Base-by-base conservation (phyloP, 2,797 vertebrate genomes). In the Intellagama lesueurii region DNA sequence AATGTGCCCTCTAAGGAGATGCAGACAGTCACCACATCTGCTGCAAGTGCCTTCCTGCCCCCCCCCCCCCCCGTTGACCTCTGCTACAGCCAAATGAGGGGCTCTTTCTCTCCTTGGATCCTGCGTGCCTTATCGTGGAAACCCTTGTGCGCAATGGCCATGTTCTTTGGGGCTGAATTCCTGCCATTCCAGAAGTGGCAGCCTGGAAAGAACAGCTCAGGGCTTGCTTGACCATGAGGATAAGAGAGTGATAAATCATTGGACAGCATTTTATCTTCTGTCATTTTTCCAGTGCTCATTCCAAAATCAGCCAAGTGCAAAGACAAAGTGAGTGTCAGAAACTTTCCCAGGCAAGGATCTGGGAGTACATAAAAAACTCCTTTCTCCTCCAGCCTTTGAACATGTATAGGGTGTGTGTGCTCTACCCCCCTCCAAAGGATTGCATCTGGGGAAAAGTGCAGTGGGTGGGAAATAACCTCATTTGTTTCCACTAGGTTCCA, bases 161-260 rank as follows among this genome's bases (percentile, higher is more conserved):
- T 44, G n/a, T 72, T 81, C 81, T 77, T 76, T 9, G 4, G 44
- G 88, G 28, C 87, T n/a, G 28, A 70, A 60, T 89, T 92, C 68
- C 89, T 85, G 35, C 8, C 52, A 35, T 77, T 89, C 76, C 87
- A 35, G 75, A 78, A 89, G 83, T 90, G 60, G 91, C 88, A 84
- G 87, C 7, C 88, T 87, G 47, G 40, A 56, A 88, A 87, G 64
- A 90, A n/a, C 69, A n/a, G 66, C 72, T 82, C 47, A 52, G 85
- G 4, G 7, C n/a, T 91, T 68, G 79, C 4, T 49, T 92, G 91
- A 89, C 78, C 69, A 3, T 9, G n/a, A 84, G 88, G 88, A 91
- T 90, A 76, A 90, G 70, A 68, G 52, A 87, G 35, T 70, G 77
- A 87, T 92, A 85, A 84, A 86, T 56, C 22, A 68, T 81, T 86